Conservation (phyloP, 1,140 invertebrate genomes). For the Phortica variegata region DNA sequence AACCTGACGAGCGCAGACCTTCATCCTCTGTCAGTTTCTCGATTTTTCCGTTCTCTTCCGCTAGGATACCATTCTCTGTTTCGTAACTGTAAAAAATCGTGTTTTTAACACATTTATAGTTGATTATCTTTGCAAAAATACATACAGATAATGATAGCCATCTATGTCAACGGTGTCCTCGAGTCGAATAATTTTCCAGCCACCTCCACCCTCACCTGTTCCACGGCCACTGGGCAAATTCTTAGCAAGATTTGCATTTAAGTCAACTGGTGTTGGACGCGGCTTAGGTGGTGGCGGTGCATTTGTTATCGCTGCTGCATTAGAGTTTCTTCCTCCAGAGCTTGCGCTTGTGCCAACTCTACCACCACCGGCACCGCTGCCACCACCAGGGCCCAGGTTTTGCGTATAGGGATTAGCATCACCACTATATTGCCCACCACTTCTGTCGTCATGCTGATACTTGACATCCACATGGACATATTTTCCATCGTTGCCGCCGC, state of each 20-base stretch:
- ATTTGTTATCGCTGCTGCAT: not conserved
- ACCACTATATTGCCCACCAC: slow-evolving; percentile 35
- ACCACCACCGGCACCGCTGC: slow-evolving; percentile 9
- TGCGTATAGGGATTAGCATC: slow-evolving; percentile 21
- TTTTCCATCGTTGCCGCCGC: slow-evolving; percentile 41
- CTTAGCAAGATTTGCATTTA: slow-evolving; percentile 19
- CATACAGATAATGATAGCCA: slow-evolving; percentile 55
- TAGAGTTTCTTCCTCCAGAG: not conserved
- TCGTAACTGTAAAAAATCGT: slow-evolving; percentile 54
- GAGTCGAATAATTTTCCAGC: slow-evolving; percentile 44
- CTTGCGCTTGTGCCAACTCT: slow-evolving; percentile 1
- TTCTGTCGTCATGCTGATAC: slow-evolving; percentile 41
- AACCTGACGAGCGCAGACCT: slow-evolving; percentile 58
- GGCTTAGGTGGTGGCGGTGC: slow-evolving; percentile 2
- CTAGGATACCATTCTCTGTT: slow-evolving; percentile 63
- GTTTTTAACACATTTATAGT: not conserved
- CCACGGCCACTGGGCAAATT: slow-evolving; percentile 37
- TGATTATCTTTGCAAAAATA: not conserved
- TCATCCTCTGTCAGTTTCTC: slow-evolving; percentile 57
- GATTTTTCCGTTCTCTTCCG: slow-evolving; percentile 60
- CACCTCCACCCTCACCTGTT: slow-evolving; percentile 40
- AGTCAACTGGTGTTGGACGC: slow-evolving; percentile 9
- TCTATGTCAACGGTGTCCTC: slow-evolving; percentile 39
- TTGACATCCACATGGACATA: slow-evolving; percentile 48
- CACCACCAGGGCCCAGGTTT: slow-evolving; percentile 22